Evolutionary conservation across 2,113 vertebrate genomes (phyloP).

Genomic region (Nestor notabilis): DNA sequence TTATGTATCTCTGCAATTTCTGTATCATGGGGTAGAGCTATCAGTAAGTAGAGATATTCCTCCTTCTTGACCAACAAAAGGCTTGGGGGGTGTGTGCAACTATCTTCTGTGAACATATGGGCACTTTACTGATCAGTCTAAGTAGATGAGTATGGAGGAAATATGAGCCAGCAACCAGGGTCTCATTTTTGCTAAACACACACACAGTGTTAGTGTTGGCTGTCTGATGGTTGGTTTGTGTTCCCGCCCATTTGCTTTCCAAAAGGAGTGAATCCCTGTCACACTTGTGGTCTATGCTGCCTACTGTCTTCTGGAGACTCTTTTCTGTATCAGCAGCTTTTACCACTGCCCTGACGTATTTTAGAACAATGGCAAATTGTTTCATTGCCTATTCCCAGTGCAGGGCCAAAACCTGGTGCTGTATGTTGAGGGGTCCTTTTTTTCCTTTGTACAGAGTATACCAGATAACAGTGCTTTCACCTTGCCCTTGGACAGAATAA

Average conservation of each 20-base stretch:
- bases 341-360: not conserved
- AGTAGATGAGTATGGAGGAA: not conserved
- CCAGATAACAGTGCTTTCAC: constrained; percentile 65
- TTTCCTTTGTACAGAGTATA: not conserved
- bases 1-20: not conserved
- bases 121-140: not conserved
- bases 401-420: rapidly evolving
- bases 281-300: not conserved
- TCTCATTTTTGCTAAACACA: not conserved
- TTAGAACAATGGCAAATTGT: not conserved
- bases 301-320: not conserved
- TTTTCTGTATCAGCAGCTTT: not conserved
- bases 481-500: constrained; percentile 50
- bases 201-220: not conserved
- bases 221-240: not conserved
- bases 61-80: not conserved
- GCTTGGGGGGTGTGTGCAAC: not conserved
- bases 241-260: not conserved
- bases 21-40: not conserved
- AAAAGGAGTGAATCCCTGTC: not conserved
- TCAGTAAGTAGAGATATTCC: not conserved
- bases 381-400: not conserved
- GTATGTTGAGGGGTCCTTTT: not conserved
- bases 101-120: not conserved
- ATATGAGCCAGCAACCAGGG: not conserved